These are phyloP conservation scores for Eupithecia vulgata DNA, from an alignment of 2,888 invertebrate species.

Conservation along the genomic window DNA sequence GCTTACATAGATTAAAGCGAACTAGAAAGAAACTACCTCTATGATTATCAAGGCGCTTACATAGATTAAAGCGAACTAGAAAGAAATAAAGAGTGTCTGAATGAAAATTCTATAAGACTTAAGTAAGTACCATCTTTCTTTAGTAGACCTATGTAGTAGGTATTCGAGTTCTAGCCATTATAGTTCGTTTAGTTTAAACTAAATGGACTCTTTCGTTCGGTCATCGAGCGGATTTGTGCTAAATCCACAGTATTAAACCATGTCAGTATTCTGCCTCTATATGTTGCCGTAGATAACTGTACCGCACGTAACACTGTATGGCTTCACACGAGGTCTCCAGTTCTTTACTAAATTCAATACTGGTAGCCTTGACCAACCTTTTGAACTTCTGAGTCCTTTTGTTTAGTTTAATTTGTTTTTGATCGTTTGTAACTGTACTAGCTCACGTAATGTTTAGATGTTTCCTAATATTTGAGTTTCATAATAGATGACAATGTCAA, in stretches of 20 bases:
- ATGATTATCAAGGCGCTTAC: background rate
- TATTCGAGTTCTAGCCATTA: background rate
- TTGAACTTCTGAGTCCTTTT: conserved; percentile 15
- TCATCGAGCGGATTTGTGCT: conserved; percentile 9
- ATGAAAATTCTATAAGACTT: background rate
- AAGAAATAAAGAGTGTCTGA: background rate
- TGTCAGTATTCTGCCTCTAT: conserved; percentile 1
- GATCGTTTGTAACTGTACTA: background rate
- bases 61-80: background rate
- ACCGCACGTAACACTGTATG: conserved; percentile 53
- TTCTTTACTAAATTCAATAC: conserved; percentile 59
- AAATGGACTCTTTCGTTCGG: background rate
- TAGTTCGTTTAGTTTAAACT: background rate
- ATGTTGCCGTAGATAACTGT: conserved; percentile 1
- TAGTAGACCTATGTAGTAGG: background rate
- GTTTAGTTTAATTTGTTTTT: background rate
- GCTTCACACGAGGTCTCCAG: conserved; percentile 66
- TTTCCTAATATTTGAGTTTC: background rate
- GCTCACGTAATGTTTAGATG: background rate
- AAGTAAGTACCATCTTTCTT: background rate
- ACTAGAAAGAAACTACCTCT: background rate
- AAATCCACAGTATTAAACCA: conserved; percentile 9
- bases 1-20: background rate
- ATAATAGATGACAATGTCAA: background rate
- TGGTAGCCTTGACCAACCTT: conserved; percentile 48